A percentile compares a stretch with the other conserved stretches of the same genome.
Conservation (phyloP, 2,113 vertebrate species). For the Periophthalmus modestus region DNA sequence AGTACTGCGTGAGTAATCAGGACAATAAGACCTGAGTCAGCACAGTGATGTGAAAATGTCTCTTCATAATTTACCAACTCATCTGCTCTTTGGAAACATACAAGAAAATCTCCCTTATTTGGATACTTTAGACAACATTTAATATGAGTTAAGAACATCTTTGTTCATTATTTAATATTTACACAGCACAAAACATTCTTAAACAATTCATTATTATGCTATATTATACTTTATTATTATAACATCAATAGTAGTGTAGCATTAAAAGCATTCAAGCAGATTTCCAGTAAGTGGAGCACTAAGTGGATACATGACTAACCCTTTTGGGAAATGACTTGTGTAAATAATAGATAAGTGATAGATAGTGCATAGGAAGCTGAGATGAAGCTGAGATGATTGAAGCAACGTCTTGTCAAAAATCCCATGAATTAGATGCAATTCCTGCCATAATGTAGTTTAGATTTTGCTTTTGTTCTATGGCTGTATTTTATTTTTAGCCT, state of each 20-base stretch:
- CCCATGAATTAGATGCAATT: constrained; percentile 50
- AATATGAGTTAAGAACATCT: not conserved
- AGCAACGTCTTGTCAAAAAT: constrained; percentile 56
- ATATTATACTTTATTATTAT: not conserved
- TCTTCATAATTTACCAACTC: constrained; percentile 49
- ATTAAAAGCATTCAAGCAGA: constrained; percentile 12
- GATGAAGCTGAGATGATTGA: constrained; percentile 37
- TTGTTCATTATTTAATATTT: not conserved
- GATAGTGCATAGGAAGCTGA: constrained; percentile 22
- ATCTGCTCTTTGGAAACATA: constrained; percentile 30
- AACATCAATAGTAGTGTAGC: not conserved
- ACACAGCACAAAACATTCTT: not conserved
- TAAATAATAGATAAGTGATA: constrained; percentile 66
- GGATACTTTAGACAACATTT: not conserved
- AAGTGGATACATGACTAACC: constrained; percentile 49
- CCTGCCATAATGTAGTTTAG: constrained; percentile 28
- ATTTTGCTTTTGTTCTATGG: constrained; percentile 47
- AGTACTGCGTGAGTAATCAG: constrained; percentile 75
- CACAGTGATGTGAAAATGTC: constrained; percentile 61
- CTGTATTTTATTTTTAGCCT: constrained; percentile 16
- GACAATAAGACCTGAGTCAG: constrained; percentile 75
- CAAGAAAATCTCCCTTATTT: not conserved
- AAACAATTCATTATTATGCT: not conserved
- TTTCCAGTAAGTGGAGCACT: constrained; percentile 31
- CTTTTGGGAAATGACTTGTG: constrained; percentile 56